A percentile compares a stretch with the other conserved stretches of the same genome.
These are phyloP conservation scores for Coleophora deauratella DNA, from an alignment of 2,888 invertebrate species.

Conservation along the genomic window DNA sequence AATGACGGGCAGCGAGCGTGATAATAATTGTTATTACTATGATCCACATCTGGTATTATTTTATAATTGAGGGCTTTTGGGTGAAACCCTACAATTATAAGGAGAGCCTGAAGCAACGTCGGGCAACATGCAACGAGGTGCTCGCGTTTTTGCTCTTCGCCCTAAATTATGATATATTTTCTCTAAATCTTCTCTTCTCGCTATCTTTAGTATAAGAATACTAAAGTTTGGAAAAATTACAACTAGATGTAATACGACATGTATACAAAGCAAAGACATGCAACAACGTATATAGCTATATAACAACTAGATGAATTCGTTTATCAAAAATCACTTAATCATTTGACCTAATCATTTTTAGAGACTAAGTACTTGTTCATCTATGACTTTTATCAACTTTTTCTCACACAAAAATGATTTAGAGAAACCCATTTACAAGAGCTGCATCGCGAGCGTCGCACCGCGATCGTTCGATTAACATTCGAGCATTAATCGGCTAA, in stretches of 20 bases:
- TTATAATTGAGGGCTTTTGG: conserved; percentile 73
- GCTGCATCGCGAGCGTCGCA: too few species aligned
- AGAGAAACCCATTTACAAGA: background rate
- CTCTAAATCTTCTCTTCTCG: conserved; percentile 36
- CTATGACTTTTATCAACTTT: background rate
- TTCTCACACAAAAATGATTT: background rate
- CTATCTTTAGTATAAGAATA: conserved; percentile 6
- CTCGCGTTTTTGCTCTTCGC: conserved; percentile 55
- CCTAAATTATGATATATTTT: conserved; percentile 61
- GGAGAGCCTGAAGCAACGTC: conserved; percentile 63
- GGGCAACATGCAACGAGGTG: conserved; percentile 60
- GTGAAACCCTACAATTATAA: conserved; percentile 73
- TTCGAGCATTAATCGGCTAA: conserved; percentile 53
- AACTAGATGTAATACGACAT: too few species aligned
- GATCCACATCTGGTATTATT: conserved; percentile 74
- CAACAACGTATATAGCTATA: too few species aligned
- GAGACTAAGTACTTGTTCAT: too few species aligned
- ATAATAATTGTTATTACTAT: conserved; percentile 75
- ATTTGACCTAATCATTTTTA: too few species aligned
- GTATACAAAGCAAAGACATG: too few species aligned
- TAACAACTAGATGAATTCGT: too few species aligned
- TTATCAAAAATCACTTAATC: too few species aligned
- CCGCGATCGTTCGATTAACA: conserved; percentile 39
- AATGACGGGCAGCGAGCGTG: conserved; percentile 68
- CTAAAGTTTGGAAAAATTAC: too few species aligned